phyloP scores from a whole-genome alignment of 2,888 invertebrate species.

The Lithophane socia region DNA sequence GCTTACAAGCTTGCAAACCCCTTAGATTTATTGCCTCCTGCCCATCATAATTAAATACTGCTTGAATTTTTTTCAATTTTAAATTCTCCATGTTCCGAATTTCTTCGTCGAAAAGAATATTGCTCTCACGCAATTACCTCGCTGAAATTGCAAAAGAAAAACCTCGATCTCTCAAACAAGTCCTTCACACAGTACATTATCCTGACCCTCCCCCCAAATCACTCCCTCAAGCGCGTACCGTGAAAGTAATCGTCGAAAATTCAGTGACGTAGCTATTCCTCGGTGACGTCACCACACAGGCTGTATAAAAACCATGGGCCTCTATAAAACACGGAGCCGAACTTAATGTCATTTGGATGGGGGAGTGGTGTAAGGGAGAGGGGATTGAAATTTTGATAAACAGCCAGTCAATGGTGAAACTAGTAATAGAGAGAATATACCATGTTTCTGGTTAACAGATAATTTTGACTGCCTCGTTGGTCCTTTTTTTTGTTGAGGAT shows the following conservation, averaged over 20 bases:
- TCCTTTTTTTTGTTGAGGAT: too few relatives aligned
- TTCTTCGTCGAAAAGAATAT: not conserved
- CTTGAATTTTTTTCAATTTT: not conserved
- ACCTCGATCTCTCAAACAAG: not conserved
- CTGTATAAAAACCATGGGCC: slow-evolving; percentile 49
- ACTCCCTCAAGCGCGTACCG: not conserved
- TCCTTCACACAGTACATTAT: not conserved
- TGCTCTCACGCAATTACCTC: not conserved
- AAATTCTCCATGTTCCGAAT: not conserved
- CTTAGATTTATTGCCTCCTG: not conserved
- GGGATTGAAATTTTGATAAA: not conserved
- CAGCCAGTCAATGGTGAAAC: too few relatives aligned
- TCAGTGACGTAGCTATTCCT: slow-evolving; percentile 30
- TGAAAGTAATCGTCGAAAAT: slow-evolving; percentile 24
- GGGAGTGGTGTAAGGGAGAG: slow-evolving; percentile 27
- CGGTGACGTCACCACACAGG: slow-evolving; percentile 43
- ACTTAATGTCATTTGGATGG: slow-evolving; percentile 55
- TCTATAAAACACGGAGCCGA: slow-evolving; percentile 47
- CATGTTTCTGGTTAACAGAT: too few relatives aligned
- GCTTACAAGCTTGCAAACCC: not conserved
- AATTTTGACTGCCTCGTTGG: too few relatives aligned
- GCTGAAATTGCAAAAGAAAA: not conserved
- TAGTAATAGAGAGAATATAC: too few relatives aligned
- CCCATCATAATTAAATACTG: too few relatives aligned
- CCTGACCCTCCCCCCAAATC: not conserved